phyloP scores from a whole-genome alignment of 2,888 invertebrate species.

The Dynastes maya region DNA sequence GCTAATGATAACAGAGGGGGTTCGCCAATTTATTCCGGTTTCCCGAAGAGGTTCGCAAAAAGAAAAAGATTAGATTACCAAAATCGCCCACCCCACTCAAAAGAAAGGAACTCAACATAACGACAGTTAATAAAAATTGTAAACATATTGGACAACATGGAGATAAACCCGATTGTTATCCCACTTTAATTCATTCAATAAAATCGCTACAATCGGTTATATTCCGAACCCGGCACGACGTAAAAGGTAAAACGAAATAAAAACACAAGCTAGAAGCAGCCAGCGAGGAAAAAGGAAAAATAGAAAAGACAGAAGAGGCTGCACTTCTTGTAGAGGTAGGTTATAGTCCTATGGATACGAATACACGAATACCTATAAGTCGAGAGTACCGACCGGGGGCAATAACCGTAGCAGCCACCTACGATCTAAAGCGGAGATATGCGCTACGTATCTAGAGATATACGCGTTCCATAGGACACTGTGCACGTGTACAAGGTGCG shows the following conservation, averaged over 20 bases:
- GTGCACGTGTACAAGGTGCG: too few species aligned
- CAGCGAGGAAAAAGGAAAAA: background rate
- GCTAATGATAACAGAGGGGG: too few species aligned
- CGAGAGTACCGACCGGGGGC: slow-evolving; percentile 35
- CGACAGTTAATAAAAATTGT: too few species aligned
- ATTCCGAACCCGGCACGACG: slow-evolving; percentile 5
- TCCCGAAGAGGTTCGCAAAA: too few species aligned
- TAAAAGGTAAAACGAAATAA: slow-evolving; percentile 21
- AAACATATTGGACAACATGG: too few species aligned
- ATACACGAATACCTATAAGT: background rate
- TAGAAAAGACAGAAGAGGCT: slow-evolving; percentile 9
- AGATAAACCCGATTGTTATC: too few species aligned
- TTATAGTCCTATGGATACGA: slow-evolving; percentile 14
- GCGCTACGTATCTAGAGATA: background rate
- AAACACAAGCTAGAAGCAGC: slow-evolving; percentile 1
- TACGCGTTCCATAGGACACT: slow-evolving; percentile 7
- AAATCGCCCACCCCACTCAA: too few species aligned
- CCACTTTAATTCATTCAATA: too few species aligned
- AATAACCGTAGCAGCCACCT: slow-evolving; percentile 47
- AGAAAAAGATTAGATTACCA: too few species aligned
- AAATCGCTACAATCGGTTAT: too few species aligned
- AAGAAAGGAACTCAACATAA: too few species aligned
- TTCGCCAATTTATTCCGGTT: too few species aligned
- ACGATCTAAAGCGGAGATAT: slow-evolving; percentile 23
- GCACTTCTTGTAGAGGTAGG: slow-evolving; percentile 32